These are phyloP conservation scores for Oxyscelio sp. DNA, from an alignment of 2,888 invertebrate genomes.

Conservation along the genomic window DNA sequence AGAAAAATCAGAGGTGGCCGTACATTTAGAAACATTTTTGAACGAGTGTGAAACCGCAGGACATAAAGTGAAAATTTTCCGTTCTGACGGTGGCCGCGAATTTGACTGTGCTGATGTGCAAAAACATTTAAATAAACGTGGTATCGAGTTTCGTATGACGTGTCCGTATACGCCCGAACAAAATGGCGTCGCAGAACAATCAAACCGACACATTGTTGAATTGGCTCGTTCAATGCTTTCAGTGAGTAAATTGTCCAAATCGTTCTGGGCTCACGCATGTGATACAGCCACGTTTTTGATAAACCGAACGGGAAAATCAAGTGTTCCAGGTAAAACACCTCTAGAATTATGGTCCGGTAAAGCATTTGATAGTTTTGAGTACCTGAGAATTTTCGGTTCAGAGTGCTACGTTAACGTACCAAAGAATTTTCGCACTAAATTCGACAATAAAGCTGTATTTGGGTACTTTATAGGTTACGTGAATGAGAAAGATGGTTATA, in stretches of 20 bases:
- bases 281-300: slow-evolving; percentile 40
- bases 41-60: slow-evolving; percentile 74
- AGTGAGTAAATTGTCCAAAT: slow-evolving; percentile 31
- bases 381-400: too few relatives aligned
- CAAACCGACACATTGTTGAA: slow-evolving; percentile 49
- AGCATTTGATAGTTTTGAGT: slow-evolving; percentile 58
- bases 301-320: slow-evolving; percentile 49
- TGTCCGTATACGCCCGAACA: slow-evolving; percentile 54
- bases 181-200: slow-evolving; percentile 51
- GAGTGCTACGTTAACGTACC: slow-evolving; percentile 58
- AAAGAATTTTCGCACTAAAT: slow-evolving; percentile 63
- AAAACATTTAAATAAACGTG: slow-evolving; percentile 17
- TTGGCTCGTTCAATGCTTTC: slow-evolving; percentile 56
- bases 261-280: slow-evolving; percentile 55
- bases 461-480: slow-evolving; percentile 34
- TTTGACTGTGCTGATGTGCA: slow-evolving; percentile 57
- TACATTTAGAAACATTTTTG: slow-evolving; percentile 73
- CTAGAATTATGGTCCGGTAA: slow-evolving; percentile 56
- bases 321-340: slow-evolving; percentile 39
- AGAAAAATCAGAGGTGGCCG: slow-evolving; percentile 65
- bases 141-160: slow-evolving; percentile 43
- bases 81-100: too few relatives aligned
- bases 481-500: too few relatives aligned
- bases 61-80: slow-evolving; percentile 75
- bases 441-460: slow-evolving; percentile 35